Conservation (phyloP, 2,797 vertebrate species). For the Clamator glandarius region DNA sequence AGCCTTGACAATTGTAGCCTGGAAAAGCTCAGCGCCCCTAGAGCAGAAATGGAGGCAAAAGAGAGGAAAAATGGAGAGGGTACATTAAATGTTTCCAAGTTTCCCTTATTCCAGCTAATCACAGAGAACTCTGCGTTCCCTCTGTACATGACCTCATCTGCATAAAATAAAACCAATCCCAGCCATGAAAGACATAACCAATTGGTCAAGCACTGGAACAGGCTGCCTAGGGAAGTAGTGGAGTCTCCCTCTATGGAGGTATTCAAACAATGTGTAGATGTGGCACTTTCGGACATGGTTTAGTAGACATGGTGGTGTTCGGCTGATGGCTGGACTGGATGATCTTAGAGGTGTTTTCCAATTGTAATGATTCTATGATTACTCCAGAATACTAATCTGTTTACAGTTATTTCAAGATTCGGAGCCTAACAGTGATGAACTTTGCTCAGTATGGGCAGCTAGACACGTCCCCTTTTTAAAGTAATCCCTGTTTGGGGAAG, state of each 20-base stretch:
- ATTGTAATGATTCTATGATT: not conserved
- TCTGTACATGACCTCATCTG: not conserved
- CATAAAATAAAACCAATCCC: not conserved
- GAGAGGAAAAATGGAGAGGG: not conserved
- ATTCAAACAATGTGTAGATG: no score
- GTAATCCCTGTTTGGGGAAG: not conserved
- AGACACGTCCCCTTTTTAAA: not conserved
- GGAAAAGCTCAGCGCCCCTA: slow-evolving; percentile 98
- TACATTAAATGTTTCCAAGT: not conserved
- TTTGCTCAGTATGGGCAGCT: not conserved
- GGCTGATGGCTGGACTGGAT: no score
- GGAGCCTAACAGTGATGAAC: not conserved
- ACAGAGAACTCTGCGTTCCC: not conserved
- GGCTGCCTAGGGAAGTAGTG: no score
- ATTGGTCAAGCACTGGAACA: no score
- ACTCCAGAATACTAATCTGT: not conserved
- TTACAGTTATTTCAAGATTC: not conserved
- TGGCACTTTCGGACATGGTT: no score
- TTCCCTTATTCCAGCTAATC: not conserved
- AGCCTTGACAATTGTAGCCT: slow-evolving; percentile 97
- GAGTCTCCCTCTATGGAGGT: no score
- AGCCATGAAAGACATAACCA: not conserved
- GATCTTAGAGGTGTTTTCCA: no score
- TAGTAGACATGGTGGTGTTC: no score
- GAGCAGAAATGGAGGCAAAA: slow-evolving; percentile 14